Percentiles rank a stretch among this genome's conserved stretches.
Evolutionary conservation across 2,113 vertebrate genomes (phyloP).

Genomic region (Pelmatolapia mariae): DNA sequence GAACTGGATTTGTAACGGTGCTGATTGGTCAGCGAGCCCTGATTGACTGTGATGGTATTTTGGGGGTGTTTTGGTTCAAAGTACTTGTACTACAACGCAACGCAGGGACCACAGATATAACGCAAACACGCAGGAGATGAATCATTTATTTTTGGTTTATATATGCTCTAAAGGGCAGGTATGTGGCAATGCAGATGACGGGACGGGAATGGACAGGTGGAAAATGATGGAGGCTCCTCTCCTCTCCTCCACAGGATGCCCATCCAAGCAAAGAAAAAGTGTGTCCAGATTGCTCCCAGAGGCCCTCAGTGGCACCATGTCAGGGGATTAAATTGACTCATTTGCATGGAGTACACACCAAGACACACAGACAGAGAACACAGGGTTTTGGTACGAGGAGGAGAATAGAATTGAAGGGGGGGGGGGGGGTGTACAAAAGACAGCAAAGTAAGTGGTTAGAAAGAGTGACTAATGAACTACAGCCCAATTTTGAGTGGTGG

Average conservation of each 20-base stretch:
- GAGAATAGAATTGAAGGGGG: neutral
- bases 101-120: neutral
- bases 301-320: conserved; percentile 36
- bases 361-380: neutral
- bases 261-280: conserved; percentile 27
- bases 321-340: conserved; percentile 53
- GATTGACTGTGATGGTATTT: conserved; percentile 55
- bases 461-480: neutral
- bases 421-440: neutral
- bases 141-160: neutral
- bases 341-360: conserved; percentile 35
- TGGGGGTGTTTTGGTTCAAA: neutral
- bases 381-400: neutral
- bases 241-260: neutral
- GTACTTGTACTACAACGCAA: neutral
- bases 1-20: neutral
- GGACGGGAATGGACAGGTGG: neutral
- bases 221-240: neutral
- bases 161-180: neutral
- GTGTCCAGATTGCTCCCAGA: conserved; percentile 33
- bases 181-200: neutral
- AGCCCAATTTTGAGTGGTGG: neutral
- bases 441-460: neutral
- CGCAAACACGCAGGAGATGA: neutral
- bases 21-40: conserved; percentile 25